Evolutionary conservation across 1,140 invertebrate species (phyloP), one percentile per base, ranked within the genome.

Genomic region (Drosophila triauraria): DNA sequence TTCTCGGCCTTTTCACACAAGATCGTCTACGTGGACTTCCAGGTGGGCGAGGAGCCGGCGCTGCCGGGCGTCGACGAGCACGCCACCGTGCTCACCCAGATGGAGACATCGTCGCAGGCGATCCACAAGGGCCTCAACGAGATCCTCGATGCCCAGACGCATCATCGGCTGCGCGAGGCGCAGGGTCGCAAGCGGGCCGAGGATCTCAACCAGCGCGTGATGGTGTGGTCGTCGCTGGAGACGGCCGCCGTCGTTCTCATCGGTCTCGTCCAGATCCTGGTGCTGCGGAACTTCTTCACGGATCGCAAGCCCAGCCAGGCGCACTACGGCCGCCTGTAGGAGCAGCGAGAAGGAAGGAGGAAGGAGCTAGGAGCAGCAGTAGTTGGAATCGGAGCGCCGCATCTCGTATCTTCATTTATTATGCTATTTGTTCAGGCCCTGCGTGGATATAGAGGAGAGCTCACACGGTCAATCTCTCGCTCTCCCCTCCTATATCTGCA

Each of bases 1-100:
- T 99, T 99, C 93, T 99, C 99, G 46, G 99, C 99, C 43, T 99
- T 99, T 93, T 99, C 98, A n/a, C 99, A 99, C 91, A 99, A 99
- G 94, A 95, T 99, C 68, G 97, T 99, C 12, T 99, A 99, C 93
- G 98, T 99, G 96, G 99, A 99, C 93, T 97, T 99, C 80, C 97
- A 98, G 96, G 97, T 98, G 38, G 98, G 98, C 2, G 97, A 99
- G 35, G 98, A 99, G 93, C 93, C 95, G 51, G 95, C 97, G 0
- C 93, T 99, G 43, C 97, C 97, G 12, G 97, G 97, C 38, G 93
- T 98, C 74, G 96, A 96, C 42, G 97, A 98, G 86, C 98, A 99
- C 93, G 95, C 96, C 3, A 99, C 98, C 61, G 98, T 98, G 23
- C 96, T 99, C 94, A 99, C 98, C 67, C 97, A 99, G 96, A 98